Evolutionary conservation across 2,797 vertebrate genomes (phyloP), one percentile per base, ranked within the genome.

Genomic region (Chloroceryle inda): DNA sequence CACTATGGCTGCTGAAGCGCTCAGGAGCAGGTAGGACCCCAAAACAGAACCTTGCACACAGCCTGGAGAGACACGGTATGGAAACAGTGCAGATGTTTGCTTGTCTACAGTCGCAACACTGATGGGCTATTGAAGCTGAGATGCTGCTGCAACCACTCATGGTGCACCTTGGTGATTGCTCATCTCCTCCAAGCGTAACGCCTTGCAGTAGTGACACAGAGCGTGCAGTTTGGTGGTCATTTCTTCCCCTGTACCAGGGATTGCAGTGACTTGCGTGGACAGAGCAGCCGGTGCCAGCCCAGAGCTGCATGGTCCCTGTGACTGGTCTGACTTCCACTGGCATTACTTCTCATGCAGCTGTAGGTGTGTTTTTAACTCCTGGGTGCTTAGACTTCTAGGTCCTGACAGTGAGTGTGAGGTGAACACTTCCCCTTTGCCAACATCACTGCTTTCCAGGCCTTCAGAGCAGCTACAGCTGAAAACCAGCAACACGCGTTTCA

Each of bases 221-320:
- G 11, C 1, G 2, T 59, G 29, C 2, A 1, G n/a, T 37, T 44
- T 18, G 37, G 40, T 52, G 49, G 40, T 0, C 0, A 68, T 76
- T 86, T 85, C 55, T 69, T 44, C 7, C n/a, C 45, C 42, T 1
- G 1, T 24, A 29, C 38, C 38, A 23, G 35, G 49, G 19, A 47
- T 23, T 1, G 0, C 31, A 62, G 71, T 13, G n/a, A 67, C 0
- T 1, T 21, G 18, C 31, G 38, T 31, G 47, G 33, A 17, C n/a
- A 42, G 6, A 5, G 3, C 10, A 21, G 37, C 5, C 0, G 1
- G 40, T 71, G 26, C 45, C 42, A 62, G 64, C 24, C 50, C n/a
- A 58, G 59, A 61, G 55, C 38, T 29, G 13, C 11, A 6, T 0
- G 8, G 29, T 33, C 38, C 29, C 14, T 56, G 4, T 4, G 8